phyloP scores from a whole-genome alignment of 2,113 vertebrate genomes.

The Hylia prasina region DNA sequence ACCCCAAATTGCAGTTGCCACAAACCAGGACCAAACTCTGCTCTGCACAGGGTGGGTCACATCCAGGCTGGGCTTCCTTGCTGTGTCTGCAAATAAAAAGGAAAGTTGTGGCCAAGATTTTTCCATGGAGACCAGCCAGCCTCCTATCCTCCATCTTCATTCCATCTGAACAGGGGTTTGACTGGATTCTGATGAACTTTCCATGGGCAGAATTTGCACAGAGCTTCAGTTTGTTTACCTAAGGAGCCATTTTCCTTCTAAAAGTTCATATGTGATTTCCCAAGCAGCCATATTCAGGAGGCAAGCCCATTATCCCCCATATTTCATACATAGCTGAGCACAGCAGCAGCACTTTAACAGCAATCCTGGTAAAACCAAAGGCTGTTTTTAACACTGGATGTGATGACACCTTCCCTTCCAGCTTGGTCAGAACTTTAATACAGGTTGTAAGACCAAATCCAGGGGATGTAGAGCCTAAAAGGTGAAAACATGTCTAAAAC shows the following conservation, averaged over 20 bases:
- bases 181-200: not conserved
- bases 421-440: not conserved
- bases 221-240: not conserved
- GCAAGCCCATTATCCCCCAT: not conserved
- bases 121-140: accelerated
- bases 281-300: not conserved
- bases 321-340: not conserved
- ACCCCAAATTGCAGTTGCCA: accelerated
- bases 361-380: not conserved
- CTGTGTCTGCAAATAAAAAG: not conserved
- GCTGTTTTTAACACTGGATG: accelerated
- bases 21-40: not conserved
- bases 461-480: not conserved
- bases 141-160: accelerated
- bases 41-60: not conserved
- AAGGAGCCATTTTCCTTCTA: not conserved
- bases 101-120: not conserved
- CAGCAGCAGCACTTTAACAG: not conserved
- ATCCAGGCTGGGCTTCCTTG: not conserved
- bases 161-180: not conserved
- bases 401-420: not conserved
- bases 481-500: not conserved
- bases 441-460: not conserved
- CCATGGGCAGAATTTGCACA: not conserved
- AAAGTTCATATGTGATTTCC: not conserved